Conservation (phyloP, 2,113 vertebrate genomes). For the Ammospiza nelsoni region DNA sequence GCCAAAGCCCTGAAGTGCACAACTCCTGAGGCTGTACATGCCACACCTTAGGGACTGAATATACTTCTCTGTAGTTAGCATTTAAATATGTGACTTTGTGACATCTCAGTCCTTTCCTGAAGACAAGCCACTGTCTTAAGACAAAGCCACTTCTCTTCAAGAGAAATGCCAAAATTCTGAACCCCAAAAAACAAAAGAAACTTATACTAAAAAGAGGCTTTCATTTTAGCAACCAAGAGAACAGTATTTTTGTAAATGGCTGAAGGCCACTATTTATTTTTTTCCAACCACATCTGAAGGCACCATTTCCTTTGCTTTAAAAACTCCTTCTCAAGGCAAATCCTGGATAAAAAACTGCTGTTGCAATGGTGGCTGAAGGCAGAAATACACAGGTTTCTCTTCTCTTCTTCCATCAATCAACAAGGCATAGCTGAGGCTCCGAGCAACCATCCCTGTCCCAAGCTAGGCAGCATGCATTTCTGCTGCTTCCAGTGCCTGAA, state of each 20-base stretch:
- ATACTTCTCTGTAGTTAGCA: not conserved
- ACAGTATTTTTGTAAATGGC: not conserved
- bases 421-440: not conserved
- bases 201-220: not conserved
- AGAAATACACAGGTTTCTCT: not conserved
- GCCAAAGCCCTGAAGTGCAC: not conserved
- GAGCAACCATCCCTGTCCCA: not conserved
- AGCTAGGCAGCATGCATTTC: not conserved
- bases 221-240: not conserved
- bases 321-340: not conserved
- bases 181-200: not conserved
- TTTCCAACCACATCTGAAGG: not conserved
- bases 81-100: not conserved
- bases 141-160: not conserved
- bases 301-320: not conserved
- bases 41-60: not conserved
- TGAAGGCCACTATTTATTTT: not conserved
- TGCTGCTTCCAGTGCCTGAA: not conserved
- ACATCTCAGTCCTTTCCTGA: not conserved
- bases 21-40: not conserved
- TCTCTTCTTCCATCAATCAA: not conserved
- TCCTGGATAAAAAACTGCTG: not conserved
- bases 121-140: not conserved
- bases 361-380: not conserved
- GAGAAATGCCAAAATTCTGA: not conserved